Evolutionary conservation across 1,140 invertebrate genomes (phyloP), one percentile per base, ranked within the genome.

Genomic region (Neodiprion virginianus): DNA sequence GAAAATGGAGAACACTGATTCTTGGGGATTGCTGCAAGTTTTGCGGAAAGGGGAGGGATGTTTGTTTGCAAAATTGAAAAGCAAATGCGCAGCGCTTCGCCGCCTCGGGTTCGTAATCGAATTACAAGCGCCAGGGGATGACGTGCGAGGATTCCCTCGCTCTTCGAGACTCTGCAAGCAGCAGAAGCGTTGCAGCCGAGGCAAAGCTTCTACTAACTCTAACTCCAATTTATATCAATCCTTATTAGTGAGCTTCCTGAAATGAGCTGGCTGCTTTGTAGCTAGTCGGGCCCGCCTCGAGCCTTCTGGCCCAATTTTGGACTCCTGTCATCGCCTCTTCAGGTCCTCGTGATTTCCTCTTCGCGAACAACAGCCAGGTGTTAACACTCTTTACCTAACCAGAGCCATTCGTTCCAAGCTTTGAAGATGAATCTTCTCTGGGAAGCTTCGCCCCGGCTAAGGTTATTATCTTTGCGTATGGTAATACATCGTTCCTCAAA

Each of bases 1-100:
- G 17, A 40, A 40, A 40, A 40, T 5, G 28, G 28, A 40, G 28
- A 40, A 40, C 28, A 40, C 28, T 40, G 28, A 2, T 40, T 40
- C 28, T 40, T 40, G 28, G 5, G 28, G 28, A 40, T 40, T 40
- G 28, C 5, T 40, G 28, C 28, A 40, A 5, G 5, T 40, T 3
- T 1, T 40, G 28, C 5, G 28, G 28, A 40, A 5, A 40, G 28
- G 28, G 28, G 28, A 40, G 28, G 28, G 28, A 61, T 61, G 11
- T 61, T 61, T 61, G 53, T 61, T 61, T 61, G 53, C 53, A 14
- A 61, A 61, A 61, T 61, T 61, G 53, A 17, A 61, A 61, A 61
- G 53, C 53, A 61, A 17, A 40, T 40, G 28, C 28, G 28, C 28
- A 40, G 28, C 28, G 28, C 5, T 40, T 40, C 28, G 28, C 28